Evolutionary conservation across 2,888 invertebrate species (phyloP).

Genomic region (Nasonia oneida): DNA sequence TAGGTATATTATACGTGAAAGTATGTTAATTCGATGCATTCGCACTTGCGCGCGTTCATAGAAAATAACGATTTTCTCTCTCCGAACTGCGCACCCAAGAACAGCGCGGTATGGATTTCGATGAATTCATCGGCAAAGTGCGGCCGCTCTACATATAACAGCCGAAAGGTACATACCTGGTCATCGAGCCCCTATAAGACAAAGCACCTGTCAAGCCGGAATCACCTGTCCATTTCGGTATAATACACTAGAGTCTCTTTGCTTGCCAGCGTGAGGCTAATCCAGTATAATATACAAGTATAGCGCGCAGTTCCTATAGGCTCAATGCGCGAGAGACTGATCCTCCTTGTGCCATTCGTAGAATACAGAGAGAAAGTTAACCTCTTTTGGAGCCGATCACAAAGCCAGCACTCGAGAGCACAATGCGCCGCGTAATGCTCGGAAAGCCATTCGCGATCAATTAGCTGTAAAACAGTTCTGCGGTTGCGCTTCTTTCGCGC

Average conservation of each 20-base stretch:
- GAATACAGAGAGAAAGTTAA: slow-evolving; percentile 24
- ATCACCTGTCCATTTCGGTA: not conserved
- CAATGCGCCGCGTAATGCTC: not conserved
- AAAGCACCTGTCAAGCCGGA: slow-evolving; percentile 29
- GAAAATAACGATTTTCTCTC: not conserved
- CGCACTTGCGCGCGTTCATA: not conserved
- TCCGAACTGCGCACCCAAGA: not conserved
- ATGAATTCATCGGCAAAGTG: not conserved
- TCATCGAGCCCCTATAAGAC: not conserved
- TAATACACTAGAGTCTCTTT: not conserved
- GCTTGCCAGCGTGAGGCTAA: not conserved
- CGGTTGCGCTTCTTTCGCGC: not conserved
- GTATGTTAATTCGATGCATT: not conserved
- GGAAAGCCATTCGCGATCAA: not conserved
- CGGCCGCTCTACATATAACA: not conserved
- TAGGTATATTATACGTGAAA: not conserved
- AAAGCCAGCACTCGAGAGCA: not conserved
- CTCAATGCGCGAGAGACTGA: not conserved
- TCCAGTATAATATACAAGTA: not conserved
- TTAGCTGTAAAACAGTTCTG: not conserved
- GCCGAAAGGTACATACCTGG: slow-evolving; percentile 11
- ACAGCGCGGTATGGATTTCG: not conserved
- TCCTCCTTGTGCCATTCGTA: not conserved
- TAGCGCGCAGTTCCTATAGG: not conserved
- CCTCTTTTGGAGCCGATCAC: slow-evolving; percentile 2